Conservation (phyloP, 2,888 invertebrate genomes). For the Lasiommata megera region DNA sequence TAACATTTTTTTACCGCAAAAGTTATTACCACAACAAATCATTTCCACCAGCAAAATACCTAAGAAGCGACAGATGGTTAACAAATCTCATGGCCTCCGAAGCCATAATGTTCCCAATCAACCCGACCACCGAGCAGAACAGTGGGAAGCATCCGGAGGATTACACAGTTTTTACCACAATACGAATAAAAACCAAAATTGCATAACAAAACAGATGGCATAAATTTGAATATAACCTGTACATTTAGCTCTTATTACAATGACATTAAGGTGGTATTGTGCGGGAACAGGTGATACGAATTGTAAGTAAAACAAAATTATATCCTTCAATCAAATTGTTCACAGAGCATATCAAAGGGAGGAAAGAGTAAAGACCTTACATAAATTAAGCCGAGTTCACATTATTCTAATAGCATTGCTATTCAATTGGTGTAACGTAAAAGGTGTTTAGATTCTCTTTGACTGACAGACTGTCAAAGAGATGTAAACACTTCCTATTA, state of each 20-base stretch:
- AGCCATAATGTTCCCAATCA: slow-evolving; percentile 48
- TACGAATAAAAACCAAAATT: slow-evolving; percentile 1
- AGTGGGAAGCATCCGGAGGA: slow-evolving; percentile 20
- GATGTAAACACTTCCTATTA: no score
- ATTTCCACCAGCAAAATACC: slow-evolving; percentile 3
- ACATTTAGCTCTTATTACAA: slow-evolving; percentile 11
- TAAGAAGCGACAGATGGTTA: slow-evolving; percentile 31
- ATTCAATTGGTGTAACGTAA: no score
- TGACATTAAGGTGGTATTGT: neutral
- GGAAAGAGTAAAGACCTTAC: slow-evolving; percentile 5
- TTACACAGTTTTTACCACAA: neutral
- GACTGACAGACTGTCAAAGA: no score
- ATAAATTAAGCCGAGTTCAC: neutral
- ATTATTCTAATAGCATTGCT: neutral
- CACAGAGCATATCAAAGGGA: slow-evolving; percentile 21
- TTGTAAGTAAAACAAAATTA: slow-evolving; percentile 10
- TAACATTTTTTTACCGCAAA: slow-evolving; percentile 10
- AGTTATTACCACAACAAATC: neutral
- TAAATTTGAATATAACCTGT: slow-evolving; percentile 1
- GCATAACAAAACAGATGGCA: neutral
- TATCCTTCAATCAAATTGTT: slow-evolving; percentile 18
- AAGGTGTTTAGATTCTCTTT: no score
- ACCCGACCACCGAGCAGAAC: slow-evolving; percentile 28
- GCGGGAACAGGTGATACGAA: neutral
- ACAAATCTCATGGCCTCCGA: slow-evolving; percentile 40